These are phyloP conservation scores for Drosophila pegasa DNA, from an alignment of 2,888 invertebrate genomes.

Conservation along the genomic window DNA sequence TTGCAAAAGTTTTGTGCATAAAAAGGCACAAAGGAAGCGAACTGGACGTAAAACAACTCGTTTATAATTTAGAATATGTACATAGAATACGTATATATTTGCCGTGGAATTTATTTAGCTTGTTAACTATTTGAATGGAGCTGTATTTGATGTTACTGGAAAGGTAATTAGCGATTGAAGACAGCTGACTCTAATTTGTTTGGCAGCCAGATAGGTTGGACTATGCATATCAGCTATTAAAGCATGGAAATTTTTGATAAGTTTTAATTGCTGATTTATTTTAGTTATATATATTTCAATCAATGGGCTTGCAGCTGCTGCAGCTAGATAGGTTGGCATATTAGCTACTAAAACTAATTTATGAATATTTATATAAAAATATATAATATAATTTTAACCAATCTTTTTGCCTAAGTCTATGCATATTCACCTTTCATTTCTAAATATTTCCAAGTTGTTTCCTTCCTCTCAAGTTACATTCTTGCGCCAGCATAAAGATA, in stretches of 20 bases:
- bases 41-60: constrained; percentile 2
- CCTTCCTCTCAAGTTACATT: no score
- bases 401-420: no score
- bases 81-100: constrained; percentile 7
- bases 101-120: constrained; percentile 32
- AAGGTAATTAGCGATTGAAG: not conserved
- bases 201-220: not conserved
- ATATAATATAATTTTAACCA: no score
- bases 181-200: not conserved
- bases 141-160: constrained; percentile 10
- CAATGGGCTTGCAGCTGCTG: no score
- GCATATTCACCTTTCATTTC: no score
- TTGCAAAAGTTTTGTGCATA: constrained; percentile 67
- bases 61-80: constrained; percentile 15
- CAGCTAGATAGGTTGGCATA: no score
- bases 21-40: constrained; percentile 14
- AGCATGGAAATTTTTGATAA: no score
- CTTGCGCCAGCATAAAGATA: not conserved
- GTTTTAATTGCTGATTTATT: no score
- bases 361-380: no score
- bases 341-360: no score
- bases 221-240: no score
- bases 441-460: not conserved
- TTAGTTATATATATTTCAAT: no score
- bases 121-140: constrained; percentile 27